Base-by-base conservation (phyloP, 2,888 invertebrate species). In the Loripinus fragilis region DNA sequence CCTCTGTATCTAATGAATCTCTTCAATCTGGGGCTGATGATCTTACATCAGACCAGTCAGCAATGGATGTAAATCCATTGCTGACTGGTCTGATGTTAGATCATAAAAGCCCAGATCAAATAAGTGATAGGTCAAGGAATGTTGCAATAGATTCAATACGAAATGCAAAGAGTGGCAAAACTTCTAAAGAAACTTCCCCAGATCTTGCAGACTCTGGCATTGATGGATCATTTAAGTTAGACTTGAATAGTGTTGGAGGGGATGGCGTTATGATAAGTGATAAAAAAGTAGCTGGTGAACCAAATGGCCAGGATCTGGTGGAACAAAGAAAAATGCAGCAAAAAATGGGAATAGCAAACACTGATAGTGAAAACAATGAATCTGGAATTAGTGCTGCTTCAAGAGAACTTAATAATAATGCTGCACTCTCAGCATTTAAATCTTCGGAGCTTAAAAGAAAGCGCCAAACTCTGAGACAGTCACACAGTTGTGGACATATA, bases 141-240 rank as follows among this genome's bases (percentile, higher is more conserved):
- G 78, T 83, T 48, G 83, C 83, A 50, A 69, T 83, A 42, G 78
- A 69, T 23, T 83, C 83, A 2, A 68, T 83, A 50, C n/a, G 66
- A 65, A 25, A 65, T 33, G 25, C 25, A 66, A n/a, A 50, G 38
- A 55, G 30, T 65, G 71, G 38, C 52, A 71, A 74, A 55, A 7
- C n/a, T 25, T n/a, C 25, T 41, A 66, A 48, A 35, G 68, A 74
- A 25, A 35, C n/a, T 33, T 30, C 72, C 25, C 35, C 33, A 64
- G 41, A 55, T n/a, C 15, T 48, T 7, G 41, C 69, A 73, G 38
- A 74, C 66, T 67, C 35, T 60, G 23, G 68, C 28, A 2, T 33
- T 42, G 23, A 65, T 17, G 60, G 8, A 17, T 60, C 60, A 20
- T 8, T 60, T 20, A 23, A 23, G 33, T 33, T 60, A 5, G 60